Percentiles rank a stretch among this genome's conserved stretches.
phyloP scores from a whole-genome alignment of 1,140 invertebrate species.

The Sycophila sp. region DNA sequence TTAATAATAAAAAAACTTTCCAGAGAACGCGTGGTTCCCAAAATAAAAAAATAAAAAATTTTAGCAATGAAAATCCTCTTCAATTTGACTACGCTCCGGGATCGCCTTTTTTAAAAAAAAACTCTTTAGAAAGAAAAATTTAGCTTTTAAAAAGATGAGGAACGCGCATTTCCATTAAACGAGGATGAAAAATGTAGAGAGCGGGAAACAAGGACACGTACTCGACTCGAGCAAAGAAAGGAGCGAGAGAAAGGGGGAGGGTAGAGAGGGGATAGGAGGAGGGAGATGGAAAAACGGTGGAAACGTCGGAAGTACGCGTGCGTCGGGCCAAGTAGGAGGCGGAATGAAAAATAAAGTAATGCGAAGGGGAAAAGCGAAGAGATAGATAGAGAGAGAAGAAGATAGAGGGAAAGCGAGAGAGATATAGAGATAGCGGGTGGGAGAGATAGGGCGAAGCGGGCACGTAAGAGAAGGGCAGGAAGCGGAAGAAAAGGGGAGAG shows the following conservation, averaged over 20 bases:
- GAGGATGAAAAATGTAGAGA: background rate
- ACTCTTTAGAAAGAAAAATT: too few relatives aligned
- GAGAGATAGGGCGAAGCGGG: background rate
- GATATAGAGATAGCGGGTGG: background rate
- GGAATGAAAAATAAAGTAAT: slow-evolving; percentile 50
- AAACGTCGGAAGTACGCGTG: slow-evolving; percentile 37
- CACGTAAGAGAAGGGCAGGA: slow-evolving; percentile 12
- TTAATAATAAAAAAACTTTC: too few relatives aligned
- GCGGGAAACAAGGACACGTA: background rate
- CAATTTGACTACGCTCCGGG: too few relatives aligned
- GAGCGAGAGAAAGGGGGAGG: too few relatives aligned
- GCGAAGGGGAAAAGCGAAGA: background rate
- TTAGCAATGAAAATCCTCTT: too few relatives aligned
- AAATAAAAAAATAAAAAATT: too few relatives aligned
- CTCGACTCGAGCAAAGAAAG: too few relatives aligned
- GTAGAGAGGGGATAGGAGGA: too few relatives aligned
- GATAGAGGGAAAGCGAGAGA: slow-evolving; percentile 2
- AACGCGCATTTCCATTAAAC: slow-evolving; percentile 4
- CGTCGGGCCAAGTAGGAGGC: slow-evolving; percentile 47
- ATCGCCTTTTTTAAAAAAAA: too few relatives aligned
- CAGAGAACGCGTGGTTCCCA: too few relatives aligned
- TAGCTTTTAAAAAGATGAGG: background rate
- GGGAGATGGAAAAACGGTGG: background rate
- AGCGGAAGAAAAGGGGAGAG: slow-evolving; percentile 31
- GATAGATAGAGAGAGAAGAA: background rate